Percentiles rank a stretch among this genome's conserved stretches.
Conservation (phyloP, 2,888 invertebrate genomes). For the Ypsolopha sequella region DNA sequence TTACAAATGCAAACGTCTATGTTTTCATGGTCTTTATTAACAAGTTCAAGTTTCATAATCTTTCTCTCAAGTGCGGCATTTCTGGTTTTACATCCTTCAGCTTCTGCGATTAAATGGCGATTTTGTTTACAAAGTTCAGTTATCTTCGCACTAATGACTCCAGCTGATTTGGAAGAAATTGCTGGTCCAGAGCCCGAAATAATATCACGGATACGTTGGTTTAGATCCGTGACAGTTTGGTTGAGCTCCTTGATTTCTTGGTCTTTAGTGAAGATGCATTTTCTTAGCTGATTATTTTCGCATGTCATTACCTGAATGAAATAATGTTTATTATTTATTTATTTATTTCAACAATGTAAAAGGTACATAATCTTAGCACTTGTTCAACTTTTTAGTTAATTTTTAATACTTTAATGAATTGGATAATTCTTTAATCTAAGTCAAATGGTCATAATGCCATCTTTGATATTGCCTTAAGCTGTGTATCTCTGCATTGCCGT, state of each 20-base stretch:
- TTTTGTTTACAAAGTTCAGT: conserved; percentile 76
- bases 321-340: neutral
- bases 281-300: conserved; percentile 68
- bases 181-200: conserved; percentile 56
- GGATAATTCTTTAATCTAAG: too few relatives aligned
- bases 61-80: conserved; percentile 65
- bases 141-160: conserved; percentile 73
- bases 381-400: neutral
- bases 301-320: conserved; percentile 57
- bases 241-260: conserved; percentile 49
- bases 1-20: conserved; percentile 46
- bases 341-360: neutral
- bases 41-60: conserved; percentile 49
- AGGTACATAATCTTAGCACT: neutral
- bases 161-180: conserved; percentile 61
- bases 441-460: too few relatives aligned
- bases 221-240: conserved; percentile 48
- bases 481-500: too few relatives aligned
- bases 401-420: too few relatives aligned
- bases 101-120: conserved; percentile 73
- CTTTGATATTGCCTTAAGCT: too few relatives aligned
- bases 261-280: conserved; percentile 59
- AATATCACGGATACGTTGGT: conserved; percentile 60
- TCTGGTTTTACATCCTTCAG: conserved; percentile 71
- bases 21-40: conserved; percentile 44